A percentile compares a stretch with the other conserved stretches of the same genome.
These are phyloP conservation scores for Dasyprocta punctata DNA, from an alignment of 2,113 vertebrate genomes.

Conservation along the genomic window DNA sequence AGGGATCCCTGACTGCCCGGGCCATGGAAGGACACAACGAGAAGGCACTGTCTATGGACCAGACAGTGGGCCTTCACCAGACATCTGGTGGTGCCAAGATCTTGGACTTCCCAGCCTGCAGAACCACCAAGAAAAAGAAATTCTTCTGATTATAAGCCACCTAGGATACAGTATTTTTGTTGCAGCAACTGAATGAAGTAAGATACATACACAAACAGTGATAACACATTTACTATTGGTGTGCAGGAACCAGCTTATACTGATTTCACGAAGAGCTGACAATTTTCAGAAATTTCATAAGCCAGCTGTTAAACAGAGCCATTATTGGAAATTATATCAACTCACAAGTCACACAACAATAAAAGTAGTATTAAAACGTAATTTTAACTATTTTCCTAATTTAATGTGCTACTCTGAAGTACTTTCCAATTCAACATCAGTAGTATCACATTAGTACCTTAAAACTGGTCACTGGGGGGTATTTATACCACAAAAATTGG, in stretches of 20 bases:
- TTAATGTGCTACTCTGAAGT: neutral
- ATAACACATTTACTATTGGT: neutral
- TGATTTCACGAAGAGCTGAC: neutral
- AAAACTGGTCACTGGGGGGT: neutral
- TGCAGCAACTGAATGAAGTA: neutral
- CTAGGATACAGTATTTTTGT: neutral
- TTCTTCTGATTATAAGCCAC: neutral
- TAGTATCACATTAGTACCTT: neutral
- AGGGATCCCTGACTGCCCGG: neutral
- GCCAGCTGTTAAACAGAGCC: neutral
- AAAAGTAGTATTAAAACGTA: neutral
- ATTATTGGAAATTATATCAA: neutral
- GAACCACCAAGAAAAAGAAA: neutral
- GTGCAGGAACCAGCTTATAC: neutral
- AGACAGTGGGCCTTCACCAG: neutral
- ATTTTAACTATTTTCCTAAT: neutral
- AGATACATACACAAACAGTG: neutral
- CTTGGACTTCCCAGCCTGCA: neutral
- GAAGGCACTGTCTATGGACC: neutral
- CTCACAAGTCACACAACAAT: neutral
- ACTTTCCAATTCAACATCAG: neutral
- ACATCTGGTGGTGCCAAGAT: neutral
- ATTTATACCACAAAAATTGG: neutral
- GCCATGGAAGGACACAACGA: neutral
- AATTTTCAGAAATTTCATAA: neutral